These are phyloP conservation scores for Leptobrachium leishanense DNA, from an alignment of 2,113 vertebrate genomes.

Conservation along the genomic window DNA sequence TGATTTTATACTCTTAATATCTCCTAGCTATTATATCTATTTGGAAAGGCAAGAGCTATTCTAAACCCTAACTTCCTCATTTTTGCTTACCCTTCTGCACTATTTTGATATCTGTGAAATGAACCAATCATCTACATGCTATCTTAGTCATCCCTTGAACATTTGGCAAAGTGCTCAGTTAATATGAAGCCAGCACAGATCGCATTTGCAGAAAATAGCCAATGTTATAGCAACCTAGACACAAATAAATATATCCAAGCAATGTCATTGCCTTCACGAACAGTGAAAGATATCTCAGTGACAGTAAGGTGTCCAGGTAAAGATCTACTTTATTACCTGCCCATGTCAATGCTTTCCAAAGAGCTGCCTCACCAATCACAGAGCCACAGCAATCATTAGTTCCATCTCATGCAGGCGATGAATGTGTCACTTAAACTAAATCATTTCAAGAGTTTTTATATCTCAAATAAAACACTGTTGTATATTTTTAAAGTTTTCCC, in stretches of 20 bases:
- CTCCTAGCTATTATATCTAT: no score
- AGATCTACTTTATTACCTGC: conserved; percentile 67
- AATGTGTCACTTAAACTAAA: conserved; percentile 78
- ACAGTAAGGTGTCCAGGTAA: conserved; percentile 59
- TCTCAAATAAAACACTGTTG: conserved; percentile 77
- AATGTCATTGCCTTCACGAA: conserved; percentile 63
- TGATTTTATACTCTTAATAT: no score
- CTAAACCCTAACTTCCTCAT: no score
- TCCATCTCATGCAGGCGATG: conserved; percentile 72
- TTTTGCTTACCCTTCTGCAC: no score
- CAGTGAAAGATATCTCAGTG: conserved; percentile 55
- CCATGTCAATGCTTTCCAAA: conserved; percentile 59
- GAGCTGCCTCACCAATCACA: conserved; percentile 50
- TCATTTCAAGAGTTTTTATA: conserved; percentile 77
- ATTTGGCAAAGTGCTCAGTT: conserved; percentile 12
- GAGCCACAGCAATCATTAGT: conserved; percentile 62
- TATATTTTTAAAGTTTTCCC: conserved; percentile 78
- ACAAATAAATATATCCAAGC: conserved; percentile 55
- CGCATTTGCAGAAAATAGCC: conserved; percentile 48
- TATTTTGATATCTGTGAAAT: no score
- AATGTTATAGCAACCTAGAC: conserved; percentile 42
- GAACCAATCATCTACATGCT: no score
- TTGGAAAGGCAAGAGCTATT: no score
- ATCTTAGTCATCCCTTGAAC: neutral
- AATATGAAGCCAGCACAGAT: conserved; percentile 50